Base-by-base conservation (phyloP, 2,888 invertebrate genomes). In the Salticus scenicus region DNA sequence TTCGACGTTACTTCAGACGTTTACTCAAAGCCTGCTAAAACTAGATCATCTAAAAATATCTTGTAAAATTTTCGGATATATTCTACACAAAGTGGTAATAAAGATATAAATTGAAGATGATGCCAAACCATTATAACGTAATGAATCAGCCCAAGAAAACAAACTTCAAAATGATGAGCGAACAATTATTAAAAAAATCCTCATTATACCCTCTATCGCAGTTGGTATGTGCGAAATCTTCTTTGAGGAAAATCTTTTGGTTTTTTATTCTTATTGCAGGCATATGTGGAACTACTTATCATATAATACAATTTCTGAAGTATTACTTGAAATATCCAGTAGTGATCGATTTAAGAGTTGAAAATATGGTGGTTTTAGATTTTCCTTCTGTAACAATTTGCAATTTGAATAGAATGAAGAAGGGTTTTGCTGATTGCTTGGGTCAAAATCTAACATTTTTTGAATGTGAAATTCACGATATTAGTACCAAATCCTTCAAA, bases 381-480 rank as follows among this genome's bases (percentile, higher is more conserved):
- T 86, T 86, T 67, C 80, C 86, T 7, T 47, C 86, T n/a, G 76
- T 86, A 5, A 86, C 86, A 1, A 33, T 86, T 0, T 86, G 86
- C 17, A 86, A 76, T 41, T 17, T 81, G 1, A 80, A 86, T 51
- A 30, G 41, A 7, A 41, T 75, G 51, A 70, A 41, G 20, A 30
- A 8, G 5, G n/a, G 1, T 0, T 41, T 33, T 17, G 10, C 1
- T 0, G 1, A 5, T 7, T 67, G 67, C 24, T 1, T 57, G 24
- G 4, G 4, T 17, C 2, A 47, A n/a, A 47, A 47, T 17, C n/a
- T 47, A 47, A 2, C 47, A 47, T 47, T 47, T 17, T 10, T 17
- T 2, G n/a, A 17, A 10, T 47, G 47, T 47, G 12, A 7, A 2
- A 2, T 10, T 7, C 47, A 2, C 7, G n/a, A 24, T n/a, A 1